Conservation (phyloP, 2,888 invertebrate species). For the Xiphydria camelus region DNA sequence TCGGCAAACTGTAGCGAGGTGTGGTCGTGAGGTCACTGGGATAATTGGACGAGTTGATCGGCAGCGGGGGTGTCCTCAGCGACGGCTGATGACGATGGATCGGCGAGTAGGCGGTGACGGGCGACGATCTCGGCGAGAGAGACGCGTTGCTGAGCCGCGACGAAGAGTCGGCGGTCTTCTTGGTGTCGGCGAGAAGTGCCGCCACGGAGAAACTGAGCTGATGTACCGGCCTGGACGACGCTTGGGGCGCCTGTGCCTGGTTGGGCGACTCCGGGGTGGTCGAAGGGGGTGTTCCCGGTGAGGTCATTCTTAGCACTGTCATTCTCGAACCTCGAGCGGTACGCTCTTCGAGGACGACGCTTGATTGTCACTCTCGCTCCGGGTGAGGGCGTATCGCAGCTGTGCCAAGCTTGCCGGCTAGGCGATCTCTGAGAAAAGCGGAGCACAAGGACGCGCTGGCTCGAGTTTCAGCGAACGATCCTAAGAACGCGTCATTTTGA, state of each 20-base stretch:
- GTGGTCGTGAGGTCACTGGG: neutral
- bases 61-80: slow-evolving; percentile 12
- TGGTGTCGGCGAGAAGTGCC: slow-evolving; percentile 63
- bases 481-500: too few species aligned
- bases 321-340: slow-evolving; percentile 31
- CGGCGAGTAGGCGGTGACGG: slow-evolving; percentile 29
- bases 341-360: too few species aligned
- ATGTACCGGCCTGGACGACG: slow-evolving; percentile 43
- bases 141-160: slow-evolving; percentile 9
- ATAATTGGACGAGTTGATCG: neutral
- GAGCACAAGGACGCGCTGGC: too few species aligned
- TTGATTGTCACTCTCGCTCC: too few species aligned
- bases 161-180: slow-evolving; percentile 25
- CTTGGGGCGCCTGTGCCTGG: slow-evolving; percentile 21
- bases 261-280: slow-evolving; percentile 43
- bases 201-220: slow-evolving; percentile 64
- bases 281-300: slow-evolving; percentile 49
- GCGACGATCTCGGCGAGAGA: slow-evolving; percentile 21
- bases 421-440: too few species aligned
- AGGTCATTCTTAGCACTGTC: slow-evolving; percentile 54
- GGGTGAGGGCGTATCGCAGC: too few species aligned
- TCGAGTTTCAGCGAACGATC: too few species aligned
- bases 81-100: slow-evolving; percentile 24
- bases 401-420: too few species aligned
- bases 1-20: neutral